Base-by-base conservation (phyloP, 1,140 invertebrate genomes). In the Archivesica marissinica region DNA sequence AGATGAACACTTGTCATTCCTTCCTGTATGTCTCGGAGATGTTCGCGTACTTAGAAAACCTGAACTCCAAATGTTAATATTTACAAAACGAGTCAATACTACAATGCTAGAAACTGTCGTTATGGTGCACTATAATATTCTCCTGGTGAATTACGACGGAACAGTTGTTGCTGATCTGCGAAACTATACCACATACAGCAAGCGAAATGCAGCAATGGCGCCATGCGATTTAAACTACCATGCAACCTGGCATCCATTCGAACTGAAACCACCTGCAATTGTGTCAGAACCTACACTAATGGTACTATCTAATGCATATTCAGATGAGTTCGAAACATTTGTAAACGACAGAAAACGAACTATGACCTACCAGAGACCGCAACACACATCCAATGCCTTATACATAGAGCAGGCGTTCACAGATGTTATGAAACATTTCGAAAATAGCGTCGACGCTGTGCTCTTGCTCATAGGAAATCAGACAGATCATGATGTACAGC, bases 181-280 rank as follows among this genome's bases (percentile, higher is more conserved):
- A 9, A 79, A 79, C 17, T 79, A 64, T 44, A 79, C 59, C 33
- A 64, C 76, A 23, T 79, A 79, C 23, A 25, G 76, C 35, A 61
- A 61, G 28, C 41, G 54, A 79, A 61, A 79, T n/a, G 20, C 2
- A 2, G 41, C 76, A 25, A 25, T 64, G 0, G 56, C 76, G 15
- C 76, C 76, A 23, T 79, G 76, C 50, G 76, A 79, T 44, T 28
- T 79, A 30, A 4, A 28, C 0, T 79, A 79, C n/a, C 23, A 7
- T 0, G 9, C 66, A 11, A 72, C 68, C 4, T 72, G 68, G 68
- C 68, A 72, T 15, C 41, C 68, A 33, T 0, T 72, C 6, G n/a
- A 72, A 13, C 9, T 33, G n/a, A 2, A 33, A 15, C 25, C 50
- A n/a, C n/a, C n/a, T n/a, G n/a, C n/a, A n/a, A n/a, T n/a, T n/a